These are phyloP conservation scores for Germaria angustata DNA, from an alignment of 2,888 invertebrate species.

Conservation along the genomic window DNA sequence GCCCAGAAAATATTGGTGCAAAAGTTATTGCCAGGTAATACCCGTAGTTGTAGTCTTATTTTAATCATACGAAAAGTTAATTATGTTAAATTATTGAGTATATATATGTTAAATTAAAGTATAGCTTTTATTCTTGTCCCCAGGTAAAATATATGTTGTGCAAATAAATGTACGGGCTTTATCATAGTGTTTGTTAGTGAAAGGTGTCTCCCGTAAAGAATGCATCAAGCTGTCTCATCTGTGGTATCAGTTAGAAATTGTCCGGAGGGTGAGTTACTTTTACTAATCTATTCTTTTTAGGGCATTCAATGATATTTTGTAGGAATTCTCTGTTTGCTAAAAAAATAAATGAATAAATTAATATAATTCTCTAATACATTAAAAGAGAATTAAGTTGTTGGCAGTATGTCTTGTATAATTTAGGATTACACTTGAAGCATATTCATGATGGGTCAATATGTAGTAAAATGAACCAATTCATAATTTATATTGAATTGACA, in stretches of 20 bases:
- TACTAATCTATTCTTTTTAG: not conserved
- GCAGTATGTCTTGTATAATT: no score
- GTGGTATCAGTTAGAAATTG: not conserved
- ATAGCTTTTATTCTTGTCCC: not conserved
- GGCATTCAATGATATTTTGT: not conserved
- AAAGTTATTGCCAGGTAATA: not conserved
- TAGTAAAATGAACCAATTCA: no score
- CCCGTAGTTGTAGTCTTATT: no score
- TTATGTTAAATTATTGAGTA: not conserved
- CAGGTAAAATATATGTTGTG: not conserved
- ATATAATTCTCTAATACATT: no score
- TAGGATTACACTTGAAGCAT: no score
- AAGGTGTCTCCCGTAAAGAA: not conserved
- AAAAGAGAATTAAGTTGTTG: no score
- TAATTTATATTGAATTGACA: no score
- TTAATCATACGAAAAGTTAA: not conserved
- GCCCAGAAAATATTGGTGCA: not conserved
- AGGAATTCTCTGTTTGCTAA: not conserved
- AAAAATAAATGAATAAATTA: no score
- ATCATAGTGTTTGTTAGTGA: not conserved
- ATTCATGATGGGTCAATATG: no score
- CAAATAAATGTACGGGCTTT: not conserved
- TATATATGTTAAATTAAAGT: not conserved
- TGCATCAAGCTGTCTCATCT: not conserved
- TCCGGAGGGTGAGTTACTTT: constrained; percentile 41